These are phyloP conservation scores for Propithecus perrieri DNA, from an alignment of 2,797 vertebrate species.

Conservation along the genomic window DNA sequence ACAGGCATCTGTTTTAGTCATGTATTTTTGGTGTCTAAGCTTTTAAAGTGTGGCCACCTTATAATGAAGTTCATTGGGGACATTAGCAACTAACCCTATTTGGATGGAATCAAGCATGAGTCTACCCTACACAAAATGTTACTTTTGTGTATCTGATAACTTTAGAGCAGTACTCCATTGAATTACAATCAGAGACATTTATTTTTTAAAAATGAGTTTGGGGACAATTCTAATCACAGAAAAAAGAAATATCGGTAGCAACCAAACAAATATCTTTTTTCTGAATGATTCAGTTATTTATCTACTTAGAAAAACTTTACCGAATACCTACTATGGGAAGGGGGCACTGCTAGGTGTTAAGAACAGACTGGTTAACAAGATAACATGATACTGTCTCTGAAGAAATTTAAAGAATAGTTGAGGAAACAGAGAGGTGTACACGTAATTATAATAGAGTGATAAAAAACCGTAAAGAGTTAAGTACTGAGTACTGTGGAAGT, in stretches of 20 bases:
- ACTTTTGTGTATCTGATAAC: not conserved
- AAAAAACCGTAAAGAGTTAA: not conserved
- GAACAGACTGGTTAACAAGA: not conserved
- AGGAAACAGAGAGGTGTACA: not conserved
- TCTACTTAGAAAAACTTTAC: not conserved
- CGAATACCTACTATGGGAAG: not conserved
- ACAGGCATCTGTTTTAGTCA: not conserved
- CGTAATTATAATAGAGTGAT: not conserved
- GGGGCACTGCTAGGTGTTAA: not conserved
- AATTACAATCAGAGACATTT: not conserved
- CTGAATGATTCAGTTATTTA: not conserved
- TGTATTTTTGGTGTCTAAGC: not conserved
- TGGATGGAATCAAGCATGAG: not conserved
- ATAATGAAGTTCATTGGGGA: not conserved
- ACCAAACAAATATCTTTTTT: not conserved
- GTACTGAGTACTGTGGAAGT: not conserved
- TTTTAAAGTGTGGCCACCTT: not conserved
- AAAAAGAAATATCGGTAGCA: not conserved
- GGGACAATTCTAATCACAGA: not conserved
- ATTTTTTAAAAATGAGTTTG: conserved; percentile 29
- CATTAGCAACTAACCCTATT: not conserved
- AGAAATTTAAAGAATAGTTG: not conserved
- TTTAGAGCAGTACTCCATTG: not conserved
- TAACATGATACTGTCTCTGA: not conserved
- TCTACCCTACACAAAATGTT: not conserved